These are phyloP conservation scores for Garrulus glandarius DNA, from an alignment of 2,797 vertebrate genomes.

Conservation along the genomic window DNA sequence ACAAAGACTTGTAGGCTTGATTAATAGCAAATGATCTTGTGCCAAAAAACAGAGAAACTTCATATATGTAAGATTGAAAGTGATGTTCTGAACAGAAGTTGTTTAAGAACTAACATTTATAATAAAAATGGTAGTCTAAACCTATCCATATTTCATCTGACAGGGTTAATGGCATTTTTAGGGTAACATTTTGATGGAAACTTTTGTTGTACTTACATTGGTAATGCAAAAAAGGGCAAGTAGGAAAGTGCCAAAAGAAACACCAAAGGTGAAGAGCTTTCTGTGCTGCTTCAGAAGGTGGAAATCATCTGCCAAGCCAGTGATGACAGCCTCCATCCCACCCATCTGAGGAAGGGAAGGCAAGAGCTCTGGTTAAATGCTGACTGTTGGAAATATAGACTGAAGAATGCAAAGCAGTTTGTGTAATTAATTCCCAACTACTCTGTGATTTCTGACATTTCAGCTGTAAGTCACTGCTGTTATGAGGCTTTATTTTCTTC, in stretches of 20 bases:
- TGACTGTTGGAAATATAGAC: neutral
- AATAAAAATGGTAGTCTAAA: neutral
- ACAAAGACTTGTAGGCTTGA: neutral
- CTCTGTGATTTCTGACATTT: neutral
- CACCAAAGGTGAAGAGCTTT: constrained; percentile 91
- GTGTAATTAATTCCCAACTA: neutral
- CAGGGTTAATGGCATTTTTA: neutral
- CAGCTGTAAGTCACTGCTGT: neutral
- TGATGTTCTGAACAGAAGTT: neutral
- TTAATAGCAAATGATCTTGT: neutral
- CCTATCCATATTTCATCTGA: neutral
- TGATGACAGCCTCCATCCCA: constrained; percentile 98
- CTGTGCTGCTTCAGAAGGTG: constrained; percentile 91
- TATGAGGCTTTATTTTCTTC: neutral
- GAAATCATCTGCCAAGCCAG: constrained; percentile 93
- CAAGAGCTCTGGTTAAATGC: neutral
- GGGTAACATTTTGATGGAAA: neutral
- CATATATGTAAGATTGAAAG: neutral
- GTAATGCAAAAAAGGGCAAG: constrained; percentile 91
- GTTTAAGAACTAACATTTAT: neutral
- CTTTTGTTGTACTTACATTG: constrained; percentile 81
- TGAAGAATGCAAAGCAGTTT: neutral
- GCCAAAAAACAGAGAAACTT: neutral
- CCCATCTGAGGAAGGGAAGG: constrained; percentile 85
- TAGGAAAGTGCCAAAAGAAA: constrained; percentile 88